phyloP scores from a whole-genome alignment of 2,888 invertebrate species.

The Catonia carolina region DNA sequence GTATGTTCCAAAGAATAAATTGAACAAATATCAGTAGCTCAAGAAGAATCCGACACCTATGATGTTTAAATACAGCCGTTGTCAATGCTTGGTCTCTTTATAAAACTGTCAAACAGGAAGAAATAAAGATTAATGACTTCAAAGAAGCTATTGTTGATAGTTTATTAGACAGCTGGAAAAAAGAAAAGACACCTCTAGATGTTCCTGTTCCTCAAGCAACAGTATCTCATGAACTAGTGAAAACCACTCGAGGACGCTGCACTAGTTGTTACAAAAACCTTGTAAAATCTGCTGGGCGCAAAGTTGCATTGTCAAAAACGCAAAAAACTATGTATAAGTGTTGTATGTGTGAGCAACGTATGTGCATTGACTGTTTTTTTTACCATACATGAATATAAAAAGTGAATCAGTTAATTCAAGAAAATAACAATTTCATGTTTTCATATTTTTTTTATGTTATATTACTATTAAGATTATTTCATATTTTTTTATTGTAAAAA shows the following conservation, averaged over 20 bases:
- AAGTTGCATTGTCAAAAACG: background rate
- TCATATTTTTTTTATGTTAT: too few relatives aligned
- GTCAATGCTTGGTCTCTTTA: constrained; percentile 1
- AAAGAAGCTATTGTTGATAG: constrained; percentile 1
- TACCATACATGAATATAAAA: background rate
- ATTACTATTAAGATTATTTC: too few relatives aligned
- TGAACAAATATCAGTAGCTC: too few relatives aligned
- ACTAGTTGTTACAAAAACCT: background rate
- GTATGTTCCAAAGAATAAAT: too few relatives aligned
- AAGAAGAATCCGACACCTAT: too few relatives aligned
- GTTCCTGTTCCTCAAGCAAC: background rate
- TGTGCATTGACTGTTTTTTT: background rate
- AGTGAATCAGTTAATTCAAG: too few relatives aligned
- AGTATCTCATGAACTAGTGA: background rate
- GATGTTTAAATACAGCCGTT: constrained; percentile 3
- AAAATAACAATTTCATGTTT: too few relatives aligned
- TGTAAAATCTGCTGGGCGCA: background rate
- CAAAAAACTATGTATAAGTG: background rate
- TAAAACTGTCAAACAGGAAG: background rate
- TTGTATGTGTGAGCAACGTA: background rate
- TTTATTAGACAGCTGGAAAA: background rate
- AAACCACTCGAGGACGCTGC: background rate
- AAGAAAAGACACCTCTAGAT: background rate
- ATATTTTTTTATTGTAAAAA: too few relatives aligned
- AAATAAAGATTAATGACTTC: background rate